Conservation (phyloP, 2,113 vertebrate genomes). For the Sylvia atricapilla region DNA sequence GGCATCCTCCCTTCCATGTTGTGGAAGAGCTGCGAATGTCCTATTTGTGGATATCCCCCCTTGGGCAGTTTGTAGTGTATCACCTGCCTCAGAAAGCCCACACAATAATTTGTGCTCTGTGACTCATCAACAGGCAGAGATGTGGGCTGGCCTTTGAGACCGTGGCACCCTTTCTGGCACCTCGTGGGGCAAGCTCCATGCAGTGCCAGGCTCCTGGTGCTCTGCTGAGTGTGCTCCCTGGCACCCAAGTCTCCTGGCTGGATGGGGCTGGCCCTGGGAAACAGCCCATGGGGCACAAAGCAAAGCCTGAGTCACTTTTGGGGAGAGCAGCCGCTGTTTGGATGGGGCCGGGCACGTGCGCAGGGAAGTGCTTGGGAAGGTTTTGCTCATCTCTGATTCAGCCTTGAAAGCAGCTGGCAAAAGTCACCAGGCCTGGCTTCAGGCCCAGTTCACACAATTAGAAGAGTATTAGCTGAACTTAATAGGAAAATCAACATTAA, state of each 20-base stretch:
- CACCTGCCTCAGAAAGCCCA: background rate
- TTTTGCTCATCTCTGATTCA: background rate
- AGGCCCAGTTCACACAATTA: slow-evolving; percentile 61
- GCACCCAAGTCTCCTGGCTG: background rate
- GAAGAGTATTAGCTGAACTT: slow-evolving; percentile 58
- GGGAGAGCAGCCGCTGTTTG: background rate
- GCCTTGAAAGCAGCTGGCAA: background rate
- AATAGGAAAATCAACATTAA: slow-evolving; percentile 64
- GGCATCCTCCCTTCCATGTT: background rate
- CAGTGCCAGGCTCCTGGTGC: background rate
- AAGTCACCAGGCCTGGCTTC: slow-evolving; percentile 6
- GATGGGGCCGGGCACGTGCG: background rate
- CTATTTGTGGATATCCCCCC: background rate
- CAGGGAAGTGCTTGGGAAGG: background rate
- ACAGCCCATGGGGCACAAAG: background rate
- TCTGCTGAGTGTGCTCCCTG: background rate
- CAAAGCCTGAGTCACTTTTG: background rate
- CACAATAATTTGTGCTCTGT: background rate
- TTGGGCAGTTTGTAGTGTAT: background rate
- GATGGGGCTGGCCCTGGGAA: background rate
- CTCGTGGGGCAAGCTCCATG: background rate
- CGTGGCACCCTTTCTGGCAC: background rate
- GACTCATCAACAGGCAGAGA: background rate
- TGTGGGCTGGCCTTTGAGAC: background rate
- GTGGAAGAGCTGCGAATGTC: background rate